phyloP scores from a whole-genome alignment of 2,888 invertebrate genomes.

The Epinotia nisella region DNA sequence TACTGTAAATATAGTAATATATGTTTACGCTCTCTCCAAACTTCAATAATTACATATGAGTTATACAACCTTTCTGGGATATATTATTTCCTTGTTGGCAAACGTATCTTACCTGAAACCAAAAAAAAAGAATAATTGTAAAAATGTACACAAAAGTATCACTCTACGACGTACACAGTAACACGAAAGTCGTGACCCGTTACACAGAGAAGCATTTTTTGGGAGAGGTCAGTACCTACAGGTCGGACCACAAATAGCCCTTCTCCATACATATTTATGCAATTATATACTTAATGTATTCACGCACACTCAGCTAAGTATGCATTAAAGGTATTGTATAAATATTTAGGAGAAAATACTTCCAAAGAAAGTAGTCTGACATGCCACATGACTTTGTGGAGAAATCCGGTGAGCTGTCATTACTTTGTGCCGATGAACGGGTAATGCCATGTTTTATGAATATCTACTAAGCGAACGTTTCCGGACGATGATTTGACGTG shows the following conservation, averaged over 20 bases:
- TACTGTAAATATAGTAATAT: background rate
- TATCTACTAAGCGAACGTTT: conserved; percentile 18
- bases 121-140: conserved; percentile 43
- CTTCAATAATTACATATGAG: conserved; percentile 1
- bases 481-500: conserved; percentile 22
- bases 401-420: conserved; percentile 27
- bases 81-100: background rate
- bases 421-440: conserved; percentile 8
- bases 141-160: conserved; percentile 1
- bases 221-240: conserved; percentile 33
- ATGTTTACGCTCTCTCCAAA: conserved; percentile 1
- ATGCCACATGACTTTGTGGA: conserved; percentile 2
- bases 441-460: conserved; percentile 34
- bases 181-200: conserved; percentile 31
- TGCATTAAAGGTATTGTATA: conserved; percentile 34
- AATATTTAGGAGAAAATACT: conserved; percentile 38
- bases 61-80: background rate
- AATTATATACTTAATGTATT: conserved; percentile 36
- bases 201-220: conserved; percentile 21
- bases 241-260: conserved; percentile 24
- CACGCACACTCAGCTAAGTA: conserved; percentile 23
- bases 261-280: conserved; percentile 39
- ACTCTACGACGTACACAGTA: background rate
- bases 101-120: conserved; percentile 51
- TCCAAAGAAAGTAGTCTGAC: conserved; percentile 38